Conservation (phyloP, 2,113 vertebrate species). For the Muntiacus muntjak region DNA sequence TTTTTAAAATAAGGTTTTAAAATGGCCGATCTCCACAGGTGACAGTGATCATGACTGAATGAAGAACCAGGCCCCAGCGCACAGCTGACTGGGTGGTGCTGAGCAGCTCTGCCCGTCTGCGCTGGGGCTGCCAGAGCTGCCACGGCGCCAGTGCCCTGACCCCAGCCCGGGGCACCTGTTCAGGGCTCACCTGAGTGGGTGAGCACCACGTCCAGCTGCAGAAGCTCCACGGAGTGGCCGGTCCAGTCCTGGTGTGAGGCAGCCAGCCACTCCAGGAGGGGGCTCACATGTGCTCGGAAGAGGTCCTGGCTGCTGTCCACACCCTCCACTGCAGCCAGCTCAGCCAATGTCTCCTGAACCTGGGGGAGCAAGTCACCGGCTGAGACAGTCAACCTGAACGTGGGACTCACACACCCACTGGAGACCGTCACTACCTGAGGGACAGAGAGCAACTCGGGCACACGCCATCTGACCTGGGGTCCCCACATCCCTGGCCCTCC, state of each 20-base stretch:
- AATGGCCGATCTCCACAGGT: rapidly evolving
- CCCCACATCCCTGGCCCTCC: neutral
- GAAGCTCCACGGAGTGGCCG: slow-evolving; percentile 83
- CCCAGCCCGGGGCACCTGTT: neutral
- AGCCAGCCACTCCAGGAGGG: slow-evolving; percentile 87
- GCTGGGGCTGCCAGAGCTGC: rapidly evolving
- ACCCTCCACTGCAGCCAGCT: slow-evolving; percentile 82
- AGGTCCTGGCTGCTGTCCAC: slow-evolving; percentile 77
- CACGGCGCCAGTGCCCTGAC: rapidly evolving
- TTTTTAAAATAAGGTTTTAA: neutral
- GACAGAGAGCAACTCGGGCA: neutral
- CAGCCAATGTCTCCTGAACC: slow-evolving; percentile 82
- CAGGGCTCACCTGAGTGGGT: slow-evolving; percentile 86
- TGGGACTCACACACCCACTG: neutral
- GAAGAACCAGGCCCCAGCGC: neutral
- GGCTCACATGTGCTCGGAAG: slow-evolving; percentile 84
- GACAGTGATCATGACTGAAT: neutral
- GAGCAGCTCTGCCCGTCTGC: neutral
- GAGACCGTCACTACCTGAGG: neutral
- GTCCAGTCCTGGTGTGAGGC: slow-evolving; percentile 84
- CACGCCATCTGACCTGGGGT: rapidly evolving
- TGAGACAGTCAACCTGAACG: rapidly evolving
- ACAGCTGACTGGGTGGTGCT: rapidly evolving
- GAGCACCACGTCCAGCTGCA: slow-evolving; percentile 86
- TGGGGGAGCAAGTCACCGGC: slow-evolving; percentile 73